Conservation (phyloP, 2,113 vertebrate genomes). For the Salvelinus sp. region DNA sequence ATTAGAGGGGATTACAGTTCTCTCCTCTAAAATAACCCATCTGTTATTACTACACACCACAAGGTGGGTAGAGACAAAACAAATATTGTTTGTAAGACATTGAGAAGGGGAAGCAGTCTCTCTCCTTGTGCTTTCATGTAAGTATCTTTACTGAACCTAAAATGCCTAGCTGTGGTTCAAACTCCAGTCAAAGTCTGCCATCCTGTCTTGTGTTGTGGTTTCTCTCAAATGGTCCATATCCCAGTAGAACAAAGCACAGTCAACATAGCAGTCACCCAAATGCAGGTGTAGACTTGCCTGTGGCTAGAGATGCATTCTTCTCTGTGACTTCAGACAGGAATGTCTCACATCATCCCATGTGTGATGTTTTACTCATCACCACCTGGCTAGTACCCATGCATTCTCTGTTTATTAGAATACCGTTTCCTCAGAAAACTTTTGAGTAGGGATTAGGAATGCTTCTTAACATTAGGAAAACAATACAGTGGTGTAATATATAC, state of each 20-base stretch:
- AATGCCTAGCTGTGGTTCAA: not conserved
- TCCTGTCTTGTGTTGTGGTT: not conserved
- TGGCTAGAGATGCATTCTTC: not conserved
- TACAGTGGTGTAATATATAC: no score
- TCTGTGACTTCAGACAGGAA: constrained; percentile 17
- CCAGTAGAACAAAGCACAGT: not conserved
- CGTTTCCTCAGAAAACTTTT: not conserved
- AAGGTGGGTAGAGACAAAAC: not conserved
- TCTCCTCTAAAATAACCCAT: not conserved
- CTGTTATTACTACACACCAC: not conserved
- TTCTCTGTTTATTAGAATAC: not conserved
- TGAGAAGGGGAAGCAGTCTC: not conserved
- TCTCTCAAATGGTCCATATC: not conserved
- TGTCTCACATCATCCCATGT: constrained; percentile 16
- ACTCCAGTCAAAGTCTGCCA: not conserved
- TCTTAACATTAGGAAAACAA: no score
- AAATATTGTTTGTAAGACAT: not conserved
- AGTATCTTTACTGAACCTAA: not conserved
- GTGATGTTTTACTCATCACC: constrained; percentile 10
- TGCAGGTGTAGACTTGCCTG: constrained; percentile 2
- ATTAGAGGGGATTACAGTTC: not conserved
- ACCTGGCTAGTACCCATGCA: not conserved
- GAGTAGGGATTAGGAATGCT: not conserved
- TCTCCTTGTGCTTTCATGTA: not conserved
- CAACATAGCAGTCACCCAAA: not conserved